Base-by-base conservation (phyloP, 2,113 vertebrate genomes). In the Circaetus cinerascens region DNA sequence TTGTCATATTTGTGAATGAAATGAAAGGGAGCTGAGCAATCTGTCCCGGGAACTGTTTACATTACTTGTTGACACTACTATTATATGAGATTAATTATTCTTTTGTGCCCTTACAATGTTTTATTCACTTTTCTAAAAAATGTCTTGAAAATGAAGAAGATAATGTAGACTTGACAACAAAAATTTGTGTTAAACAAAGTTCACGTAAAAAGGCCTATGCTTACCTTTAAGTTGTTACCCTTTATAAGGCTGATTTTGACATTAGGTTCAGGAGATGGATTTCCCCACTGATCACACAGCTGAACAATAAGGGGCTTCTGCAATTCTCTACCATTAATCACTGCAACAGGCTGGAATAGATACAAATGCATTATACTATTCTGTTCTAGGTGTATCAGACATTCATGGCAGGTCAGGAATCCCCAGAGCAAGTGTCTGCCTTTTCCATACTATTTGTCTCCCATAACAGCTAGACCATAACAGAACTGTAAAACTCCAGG, bases 271-370 rank as follows among this genome's bases (percentile, higher is more conserved):
- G 96, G 76, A 85, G 98, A 96, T 22, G 97, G 98, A 97, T 99
- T 99, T 88, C 97, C 98, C 99, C 99, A 99, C n/a, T 98, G 92
- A 95, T 99, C 99, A 96, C 97, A 99, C 43, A 99, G 89, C 53
- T 99, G 99, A 79, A 99, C 30, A 69, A 98, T 18, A 71, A 99
- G 98, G 10, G 99, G 98, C 18, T 78, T 98, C 76, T 97, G 75
- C 91, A 99, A 92, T 80, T 98, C 96, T 62, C 97, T 98, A 57
- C 98, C 99, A 86, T 99, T 99, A 69, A 99, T 97, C 77, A 99
- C 98, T 85, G 98, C 96, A 93, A 99, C 40, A 57, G 98, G 97
- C 99, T 99, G 79, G 45, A 97, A 97, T 43, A 78, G 36, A 97
- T 7, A 94, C 3, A 94, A 92, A 79, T 20, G 51, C 36, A 84